A percentile compares a stretch with the other conserved stretches of the same genome.
Evolutionary conservation across 2,113 vertebrate species (phyloP).

Genomic region (Sapayoa aenigma): DNA sequence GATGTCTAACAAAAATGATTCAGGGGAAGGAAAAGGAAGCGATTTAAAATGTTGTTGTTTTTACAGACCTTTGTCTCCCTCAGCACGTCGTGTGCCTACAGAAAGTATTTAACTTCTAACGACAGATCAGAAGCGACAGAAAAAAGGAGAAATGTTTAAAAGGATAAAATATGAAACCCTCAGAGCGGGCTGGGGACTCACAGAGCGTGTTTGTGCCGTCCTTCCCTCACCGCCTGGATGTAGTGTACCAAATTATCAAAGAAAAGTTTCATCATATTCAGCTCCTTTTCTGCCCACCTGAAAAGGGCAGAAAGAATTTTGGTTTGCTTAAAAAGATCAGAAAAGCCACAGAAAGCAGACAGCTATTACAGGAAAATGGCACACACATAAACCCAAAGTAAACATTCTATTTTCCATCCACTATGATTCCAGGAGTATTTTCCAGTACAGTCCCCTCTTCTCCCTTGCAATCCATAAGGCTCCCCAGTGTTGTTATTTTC

Average conservation of each 20-base stretch:
- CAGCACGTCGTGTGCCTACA: background rate
- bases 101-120: background rate
- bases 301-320: constrained; percentile 5
- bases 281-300: constrained; percentile 99
- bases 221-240: constrained; percentile 92
- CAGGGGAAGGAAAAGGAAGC: background rate
- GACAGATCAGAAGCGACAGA: background rate
- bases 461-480: background rate
- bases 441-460: background rate
- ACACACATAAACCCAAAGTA: background rate
- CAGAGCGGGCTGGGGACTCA: constrained; percentile 73
- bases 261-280: constrained; percentile 99
- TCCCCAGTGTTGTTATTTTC: background rate
- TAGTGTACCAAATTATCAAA: constrained; percentile 97
- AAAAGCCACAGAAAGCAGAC: background rate
- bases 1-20: background rate
- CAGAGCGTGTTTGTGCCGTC: constrained; percentile 91
- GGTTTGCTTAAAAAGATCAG: background rate
- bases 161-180: background rate
- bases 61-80: background rate
- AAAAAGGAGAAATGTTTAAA: background rate
- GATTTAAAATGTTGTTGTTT: background rate
- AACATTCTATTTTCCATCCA: background rate
- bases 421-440: background rate
- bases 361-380: background rate